Conservation (phyloP, 2,113 vertebrate genomes). For the Struthio camelus region DNA sequence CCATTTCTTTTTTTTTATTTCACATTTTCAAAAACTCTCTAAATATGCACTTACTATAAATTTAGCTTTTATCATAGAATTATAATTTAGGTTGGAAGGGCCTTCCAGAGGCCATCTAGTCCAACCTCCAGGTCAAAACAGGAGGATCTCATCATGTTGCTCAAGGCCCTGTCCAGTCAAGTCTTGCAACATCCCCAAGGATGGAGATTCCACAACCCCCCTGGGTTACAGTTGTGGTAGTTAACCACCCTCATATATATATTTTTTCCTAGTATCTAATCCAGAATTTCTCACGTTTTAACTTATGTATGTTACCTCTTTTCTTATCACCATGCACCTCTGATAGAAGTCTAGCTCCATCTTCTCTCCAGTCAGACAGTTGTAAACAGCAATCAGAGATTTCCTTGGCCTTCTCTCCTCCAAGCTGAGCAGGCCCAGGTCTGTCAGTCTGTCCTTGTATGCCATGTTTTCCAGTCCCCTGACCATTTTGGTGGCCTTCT, state of each 20-base stretch:
- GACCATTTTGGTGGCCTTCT: neutral
- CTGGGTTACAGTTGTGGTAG: neutral
- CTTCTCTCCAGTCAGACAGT: neutral
- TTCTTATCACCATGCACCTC: neutral
- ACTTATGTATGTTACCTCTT: neutral
- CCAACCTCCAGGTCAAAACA: neutral
- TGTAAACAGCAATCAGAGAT: neutral
- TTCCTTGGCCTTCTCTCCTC: neutral
- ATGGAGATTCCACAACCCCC: neutral
- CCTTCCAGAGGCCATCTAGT: neutral
- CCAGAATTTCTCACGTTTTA: neutral
- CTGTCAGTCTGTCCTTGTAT: neutral
- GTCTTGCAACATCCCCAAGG: neutral
- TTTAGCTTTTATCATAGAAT: neutral
- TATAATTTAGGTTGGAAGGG: neutral
- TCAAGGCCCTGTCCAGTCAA: fast-evolving
- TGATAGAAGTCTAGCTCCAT: neutral
- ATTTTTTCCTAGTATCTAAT: neutral
- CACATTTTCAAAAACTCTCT: neutral
- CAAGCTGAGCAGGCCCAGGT: neutral
- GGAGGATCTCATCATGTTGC: neutral
- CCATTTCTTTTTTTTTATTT: neutral
- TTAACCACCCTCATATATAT: neutral
- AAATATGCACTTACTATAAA: neutral
- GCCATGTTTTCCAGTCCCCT: neutral